A percentile compares a stretch with the other conserved stretches of the same genome.
These are phyloP conservation scores for Danaus plexippus DNA, from an alignment of 1,140 invertebrate genomes.

Conservation along the genomic window DNA sequence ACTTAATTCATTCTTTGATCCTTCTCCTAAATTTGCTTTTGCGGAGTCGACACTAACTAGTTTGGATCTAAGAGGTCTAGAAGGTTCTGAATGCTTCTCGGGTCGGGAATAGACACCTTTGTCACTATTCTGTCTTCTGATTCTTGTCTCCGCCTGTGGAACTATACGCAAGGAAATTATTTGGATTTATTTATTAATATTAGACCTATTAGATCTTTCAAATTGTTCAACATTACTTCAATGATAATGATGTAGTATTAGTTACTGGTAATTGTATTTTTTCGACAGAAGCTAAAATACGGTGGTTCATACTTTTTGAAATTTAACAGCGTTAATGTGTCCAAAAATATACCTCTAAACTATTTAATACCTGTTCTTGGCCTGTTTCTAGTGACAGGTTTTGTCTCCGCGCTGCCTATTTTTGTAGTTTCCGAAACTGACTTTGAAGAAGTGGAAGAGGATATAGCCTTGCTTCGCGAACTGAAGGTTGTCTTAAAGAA, in stretches of 20 bases:
- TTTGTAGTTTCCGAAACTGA: slow-evolving; percentile 51
- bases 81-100: slow-evolving; percentile 37
- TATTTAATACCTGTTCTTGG: slow-evolving; percentile 52
- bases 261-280: no score
- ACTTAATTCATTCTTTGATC: slow-evolving; percentile 37
- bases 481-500: slow-evolving; percentile 65
- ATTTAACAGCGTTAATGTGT: no score
- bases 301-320: no score
- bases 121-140: slow-evolving; percentile 25
- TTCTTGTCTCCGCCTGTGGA: slow-evolving; percentile 27
- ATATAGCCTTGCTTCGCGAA: slow-evolving; percentile 60
- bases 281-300: no score
- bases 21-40: slow-evolving; percentile 21
- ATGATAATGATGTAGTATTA: no score
- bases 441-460: slow-evolving; percentile 28
- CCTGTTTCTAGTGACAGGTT: slow-evolving; percentile 62
- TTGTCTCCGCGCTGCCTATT: slow-evolving; percentile 68
- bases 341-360: neutral
- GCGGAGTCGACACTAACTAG: slow-evolving; percentile 33
- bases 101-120: slow-evolving; percentile 25
- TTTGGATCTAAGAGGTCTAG: slow-evolving; percentile 37
- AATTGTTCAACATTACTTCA: no score
- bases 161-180: slow-evolving; percentile 24
- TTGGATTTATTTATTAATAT: neutral
- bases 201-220: no score